Conservation (phyloP, 2,113 vertebrate genomes). For the Chaetodon trifascialis region DNA sequence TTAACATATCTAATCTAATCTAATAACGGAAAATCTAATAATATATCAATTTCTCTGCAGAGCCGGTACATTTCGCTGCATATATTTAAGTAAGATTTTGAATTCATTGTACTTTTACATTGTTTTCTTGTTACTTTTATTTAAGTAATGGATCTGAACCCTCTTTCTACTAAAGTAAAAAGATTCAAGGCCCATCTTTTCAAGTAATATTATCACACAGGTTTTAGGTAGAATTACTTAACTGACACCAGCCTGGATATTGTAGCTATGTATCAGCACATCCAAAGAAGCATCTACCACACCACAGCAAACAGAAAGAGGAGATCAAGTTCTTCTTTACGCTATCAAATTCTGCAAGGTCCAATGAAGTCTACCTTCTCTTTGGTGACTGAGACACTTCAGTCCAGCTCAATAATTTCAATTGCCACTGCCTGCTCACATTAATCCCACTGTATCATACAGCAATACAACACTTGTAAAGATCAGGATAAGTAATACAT, state of each 20-base stretch:
- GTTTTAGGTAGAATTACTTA: constrained; percentile 59
- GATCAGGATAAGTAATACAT: constrained; percentile 58
- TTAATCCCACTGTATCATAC: constrained; percentile 45
- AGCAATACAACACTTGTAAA: constrained; percentile 50
- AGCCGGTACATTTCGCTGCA: not conserved
- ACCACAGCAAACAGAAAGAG: constrained; percentile 44
- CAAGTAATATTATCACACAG: constrained; percentile 35
- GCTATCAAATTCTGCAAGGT: constrained; percentile 76
- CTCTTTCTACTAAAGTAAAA: not conserved
- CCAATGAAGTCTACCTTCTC: constrained; percentile 64
- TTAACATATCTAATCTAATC: too few species aligned
- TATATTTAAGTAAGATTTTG: not conserved
- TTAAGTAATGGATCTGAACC: not conserved
- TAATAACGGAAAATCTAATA: not conserved
- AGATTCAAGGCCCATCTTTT: constrained; percentile 32
- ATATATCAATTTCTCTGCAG: not conserved
- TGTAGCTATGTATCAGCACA: constrained; percentile 67
- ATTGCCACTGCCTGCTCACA: constrained; percentile 62
- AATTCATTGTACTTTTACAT: not conserved
- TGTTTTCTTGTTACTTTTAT: not conserved
- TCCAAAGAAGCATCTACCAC: constrained; percentile 61
- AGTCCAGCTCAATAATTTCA: constrained; percentile 67
- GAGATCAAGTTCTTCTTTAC: constrained; percentile 64
- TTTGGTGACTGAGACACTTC: constrained; percentile 47
- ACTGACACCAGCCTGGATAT: constrained; percentile 52